Base-by-base conservation (phyloP, 2,797 vertebrate genomes). In the Pempheris klunzingeri region DNA sequence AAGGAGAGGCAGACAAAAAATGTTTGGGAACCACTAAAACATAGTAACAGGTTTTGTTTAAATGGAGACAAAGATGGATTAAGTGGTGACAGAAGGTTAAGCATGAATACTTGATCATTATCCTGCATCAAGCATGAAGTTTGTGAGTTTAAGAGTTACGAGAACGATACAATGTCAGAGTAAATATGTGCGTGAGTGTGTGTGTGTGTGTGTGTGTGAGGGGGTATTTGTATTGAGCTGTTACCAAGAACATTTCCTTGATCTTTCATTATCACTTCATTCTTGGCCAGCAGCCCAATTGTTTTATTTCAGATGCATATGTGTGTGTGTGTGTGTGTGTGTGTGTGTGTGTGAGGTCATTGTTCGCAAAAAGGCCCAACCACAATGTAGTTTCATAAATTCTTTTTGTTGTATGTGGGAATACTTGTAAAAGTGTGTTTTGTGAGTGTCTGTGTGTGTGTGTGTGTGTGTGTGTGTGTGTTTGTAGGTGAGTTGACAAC, bases 281-380 rank as follows among this genome's bases (percentile, higher is more conserved):
- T 69, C 46, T 36, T 73, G 24, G 36, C 36, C 14, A 4, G 4
- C 6, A 47, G 67, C 58, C 20, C 4, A 22, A 9, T 24, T 47
- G 24, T 59, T 70, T 46, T 20, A 57, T 50, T 70, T 59, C 13
- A 34, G 13, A 50, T 20, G 4, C 55, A 39, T 32, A 17, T 18
- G 36, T 76, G 49, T 61, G 3, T 77, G 14, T 77, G 46, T 38
- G 53, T 39, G 57, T 53, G 41, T 11, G n/a, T 61, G 36, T 62
- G 54, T 69, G 32, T 49, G 49, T 79, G 28, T 6, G 32, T 49
- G 49, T 79, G 28, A 5, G 20, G 22, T 74, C 36, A 84, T 74
- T 94, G 77, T 1, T 76, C 58, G 91, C 77, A 87, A 88, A 84
- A 81, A 82, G 77, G 87, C 64, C 69, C 52, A 81, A 76, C 84